A percentile compares a stretch with the other conserved stretches of the same genome.
Evolutionary conservation across 1,140 invertebrate species (phyloP).

Genomic region (Pissodes strobi): DNA sequence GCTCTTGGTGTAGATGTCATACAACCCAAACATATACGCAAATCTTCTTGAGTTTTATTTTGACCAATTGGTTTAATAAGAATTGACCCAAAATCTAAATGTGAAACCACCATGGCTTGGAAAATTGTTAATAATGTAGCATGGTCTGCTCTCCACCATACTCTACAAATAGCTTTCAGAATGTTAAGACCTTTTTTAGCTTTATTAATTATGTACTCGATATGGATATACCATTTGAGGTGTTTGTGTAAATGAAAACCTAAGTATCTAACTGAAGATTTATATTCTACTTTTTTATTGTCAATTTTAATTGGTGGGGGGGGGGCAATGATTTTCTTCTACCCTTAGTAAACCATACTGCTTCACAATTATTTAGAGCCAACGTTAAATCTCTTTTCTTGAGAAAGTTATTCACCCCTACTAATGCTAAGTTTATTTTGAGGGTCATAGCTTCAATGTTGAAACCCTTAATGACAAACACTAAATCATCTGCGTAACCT

Average conservation of each 20-base stretch:
- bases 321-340: neutral
- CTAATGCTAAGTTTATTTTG: conserved; percentile 4
- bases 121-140: neutral
- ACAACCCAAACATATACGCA: neutral
- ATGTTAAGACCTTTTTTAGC: conserved; percentile 26
- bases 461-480: no score
- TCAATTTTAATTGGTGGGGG: neutral
- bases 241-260: conserved; percentile 18
- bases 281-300: neutral
- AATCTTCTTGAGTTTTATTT: neutral
- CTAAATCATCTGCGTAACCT: no score
- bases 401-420: conserved; percentile 7
- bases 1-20: neutral
- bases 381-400: neutral
- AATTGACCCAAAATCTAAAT: conserved; percentile 32
- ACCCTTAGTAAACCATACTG: conserved; percentile 21
- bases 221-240: conserved; percentile 27
- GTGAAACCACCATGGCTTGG: conserved; percentile 16
- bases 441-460: neutral
- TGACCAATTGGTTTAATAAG: conserved; percentile 15
- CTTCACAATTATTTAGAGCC: conserved; percentile 18
- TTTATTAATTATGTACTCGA: conserved; percentile 19
- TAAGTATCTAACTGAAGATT: conserved; percentile 19
- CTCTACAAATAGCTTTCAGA: conserved; percentile 25
- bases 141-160: conserved; percentile 34